phyloP scores from a whole-genome alignment of 2,797 vertebrate genomes.

The Leuciscus waleckii region DNA sequence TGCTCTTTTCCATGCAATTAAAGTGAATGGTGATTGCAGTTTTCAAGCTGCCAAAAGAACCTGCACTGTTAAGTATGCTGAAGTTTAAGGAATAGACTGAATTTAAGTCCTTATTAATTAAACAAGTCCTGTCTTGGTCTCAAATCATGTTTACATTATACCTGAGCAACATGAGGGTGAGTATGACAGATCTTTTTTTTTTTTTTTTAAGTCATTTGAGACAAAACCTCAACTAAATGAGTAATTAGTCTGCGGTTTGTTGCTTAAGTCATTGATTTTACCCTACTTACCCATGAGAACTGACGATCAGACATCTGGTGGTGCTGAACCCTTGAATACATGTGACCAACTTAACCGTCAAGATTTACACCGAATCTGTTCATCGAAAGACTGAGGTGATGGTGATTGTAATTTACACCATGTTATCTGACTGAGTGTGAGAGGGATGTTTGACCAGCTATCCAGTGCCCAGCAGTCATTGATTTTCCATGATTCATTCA shows the following conservation, averaged over 20 bases:
- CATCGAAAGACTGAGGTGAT: neutral
- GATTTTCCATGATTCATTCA: constrained; percentile 40
- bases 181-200: too few relatives aligned
- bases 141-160: neutral
- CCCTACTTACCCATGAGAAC: neutral
- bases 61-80: neutral
- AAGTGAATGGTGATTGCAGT: neutral
- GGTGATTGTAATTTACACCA: neutral
- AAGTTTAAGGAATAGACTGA: neutral
- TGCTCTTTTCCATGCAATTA: neutral
- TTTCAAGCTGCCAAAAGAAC: neutral
- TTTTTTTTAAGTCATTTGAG: neutral
- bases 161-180: neutral
- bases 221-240: neutral
- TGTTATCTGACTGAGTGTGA: neutral
- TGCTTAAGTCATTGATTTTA: constrained; percentile 11
- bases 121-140: neutral
- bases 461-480: neutral
- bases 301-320: neutral
- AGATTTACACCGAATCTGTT: constrained; percentile 8
- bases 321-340: neutral
- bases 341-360: neutral
- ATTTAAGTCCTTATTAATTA: neutral
- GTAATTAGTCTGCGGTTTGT: neutral
- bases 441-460: constrained; percentile 20